phyloP scores from a whole-genome alignment of 2,888 invertebrate species.

The Cordilura impudica region DNA sequence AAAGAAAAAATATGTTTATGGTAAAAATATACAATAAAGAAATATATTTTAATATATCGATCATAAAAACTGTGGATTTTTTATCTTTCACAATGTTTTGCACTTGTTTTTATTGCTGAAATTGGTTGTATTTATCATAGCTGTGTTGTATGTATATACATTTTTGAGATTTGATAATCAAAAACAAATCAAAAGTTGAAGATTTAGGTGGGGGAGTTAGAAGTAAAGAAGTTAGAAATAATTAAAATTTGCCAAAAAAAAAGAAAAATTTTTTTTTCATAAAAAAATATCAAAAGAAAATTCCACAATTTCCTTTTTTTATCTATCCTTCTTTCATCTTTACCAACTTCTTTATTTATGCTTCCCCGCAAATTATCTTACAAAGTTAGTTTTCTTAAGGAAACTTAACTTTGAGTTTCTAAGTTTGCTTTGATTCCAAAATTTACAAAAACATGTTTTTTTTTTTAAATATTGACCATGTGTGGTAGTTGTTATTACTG shows the following conservation, averaged over 20 bases:
- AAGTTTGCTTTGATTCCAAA: slow-evolving; percentile 44
- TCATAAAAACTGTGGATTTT: slow-evolving; percentile 56
- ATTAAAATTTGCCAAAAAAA: background rate
- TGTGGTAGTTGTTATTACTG: slow-evolving; percentile 64
- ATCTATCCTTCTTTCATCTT: background rate
- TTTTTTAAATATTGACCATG: slow-evolving; percentile 62
- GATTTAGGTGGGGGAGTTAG: background rate
- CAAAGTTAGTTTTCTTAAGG: background rate
- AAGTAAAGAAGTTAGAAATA: slow-evolving; percentile 41
- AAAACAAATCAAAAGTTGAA: slow-evolving; percentile 34
- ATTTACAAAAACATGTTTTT: slow-evolving; percentile 62
- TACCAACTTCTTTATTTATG: slow-evolving; percentile 32
- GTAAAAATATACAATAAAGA: slow-evolving; percentile 60
- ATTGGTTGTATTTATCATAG: slow-evolving; percentile 51
- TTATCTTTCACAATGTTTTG: slow-evolving; percentile 49
- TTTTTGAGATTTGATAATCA: slow-evolving; percentile 26
- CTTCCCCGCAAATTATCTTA: background rate
- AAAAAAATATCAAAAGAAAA: slow-evolving; percentile 11
- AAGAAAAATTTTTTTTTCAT: background rate
- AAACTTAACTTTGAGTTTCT: background rate
- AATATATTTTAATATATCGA: slow-evolving; percentile 62
- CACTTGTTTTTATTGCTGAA: slow-evolving; percentile 58
- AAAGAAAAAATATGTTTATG: slow-evolving; percentile 58
- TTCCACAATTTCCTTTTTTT: background rate
- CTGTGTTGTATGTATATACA: slow-evolving; percentile 33